Evolutionary conservation across 1,140 invertebrate species (phyloP).

Genomic region (Batillaria attramentaria): DNA sequence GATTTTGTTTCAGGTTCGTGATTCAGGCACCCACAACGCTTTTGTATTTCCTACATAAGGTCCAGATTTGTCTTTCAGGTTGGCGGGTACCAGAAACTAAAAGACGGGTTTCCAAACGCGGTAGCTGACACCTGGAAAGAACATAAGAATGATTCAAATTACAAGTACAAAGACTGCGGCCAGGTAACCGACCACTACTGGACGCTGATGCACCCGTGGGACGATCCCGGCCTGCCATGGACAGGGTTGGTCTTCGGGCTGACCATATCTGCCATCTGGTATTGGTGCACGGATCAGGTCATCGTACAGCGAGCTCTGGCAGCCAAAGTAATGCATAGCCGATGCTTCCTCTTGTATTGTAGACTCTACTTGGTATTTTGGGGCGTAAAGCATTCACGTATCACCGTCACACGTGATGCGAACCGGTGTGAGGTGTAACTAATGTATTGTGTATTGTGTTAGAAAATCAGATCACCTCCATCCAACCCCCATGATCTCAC

Average conservation of each 20-base stretch:
- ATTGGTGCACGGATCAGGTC: constrained; percentile 78
- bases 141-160: constrained; percentile 39
- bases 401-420: too few species aligned
- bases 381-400: too few species aligned
- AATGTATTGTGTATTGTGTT: too few species aligned
- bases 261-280: constrained; percentile 75
- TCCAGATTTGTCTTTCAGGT: constrained; percentile 69
- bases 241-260: constrained; percentile 75
- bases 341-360: neutral
- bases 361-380: too few species aligned
- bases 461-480: too few species aligned
- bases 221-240: constrained; percentile 74
- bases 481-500: too few species aligned
- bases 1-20: too few species aligned
- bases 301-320: constrained; percentile 76
- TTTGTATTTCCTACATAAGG: too few species aligned
- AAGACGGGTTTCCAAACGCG: constrained; percentile 69
- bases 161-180: constrained; percentile 66
- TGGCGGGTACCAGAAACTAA: constrained; percentile 70
- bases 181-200: constrained; percentile 70
- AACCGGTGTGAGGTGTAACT: too few species aligned
- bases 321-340: constrained; percentile 74
- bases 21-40: too few species aligned
- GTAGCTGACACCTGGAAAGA: constrained; percentile 56
- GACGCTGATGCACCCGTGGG: constrained; percentile 70